These are phyloP conservation scores for Napeogenes inachia DNA, from an alignment of 2,888 invertebrate species.

Conservation along the genomic window DNA sequence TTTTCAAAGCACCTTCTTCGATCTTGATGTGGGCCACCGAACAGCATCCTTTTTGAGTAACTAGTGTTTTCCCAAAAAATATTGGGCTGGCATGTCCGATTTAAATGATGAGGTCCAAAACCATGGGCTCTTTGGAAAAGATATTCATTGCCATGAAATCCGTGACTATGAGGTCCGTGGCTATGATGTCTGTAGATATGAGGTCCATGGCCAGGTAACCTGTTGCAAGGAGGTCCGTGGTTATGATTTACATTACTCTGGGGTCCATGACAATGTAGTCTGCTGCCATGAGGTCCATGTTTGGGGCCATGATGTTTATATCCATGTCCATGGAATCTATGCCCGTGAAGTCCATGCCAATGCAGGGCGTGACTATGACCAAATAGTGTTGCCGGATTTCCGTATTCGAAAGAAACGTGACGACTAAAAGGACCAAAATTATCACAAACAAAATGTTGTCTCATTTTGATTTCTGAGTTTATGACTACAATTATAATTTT, in stretches of 20 bases:
- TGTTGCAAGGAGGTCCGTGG: slow-evolving; percentile 9
- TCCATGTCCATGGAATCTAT: slow-evolving; percentile 9
- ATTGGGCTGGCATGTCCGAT: neutral
- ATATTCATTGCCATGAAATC: slow-evolving; percentile 15
- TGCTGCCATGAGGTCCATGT: too few relatives aligned
- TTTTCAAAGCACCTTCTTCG: too few relatives aligned
- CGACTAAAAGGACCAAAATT: slow-evolving; percentile 6
- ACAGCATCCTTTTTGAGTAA: neutral
- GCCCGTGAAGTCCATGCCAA: slow-evolving; percentile 1
- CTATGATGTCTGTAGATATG: too few relatives aligned
- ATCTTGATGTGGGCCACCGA: neutral
- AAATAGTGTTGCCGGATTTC: neutral
- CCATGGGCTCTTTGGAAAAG: slow-evolving; percentile 17
- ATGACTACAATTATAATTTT: too few relatives aligned
- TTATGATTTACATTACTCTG: slow-evolving; percentile 11
- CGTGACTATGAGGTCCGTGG: slow-evolving; percentile 8
- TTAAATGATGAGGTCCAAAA: slow-evolving; percentile 16
- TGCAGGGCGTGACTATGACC: slow-evolving; percentile 2
- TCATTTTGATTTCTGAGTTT: too few relatives aligned
- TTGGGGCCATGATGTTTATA: too few relatives aligned
- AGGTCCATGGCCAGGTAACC: slow-evolving; percentile 6
- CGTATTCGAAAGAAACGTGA: slow-evolving; percentile 9
- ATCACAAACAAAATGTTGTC: neutral
- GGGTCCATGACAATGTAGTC: slow-evolving; percentile 16
- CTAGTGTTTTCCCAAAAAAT: slow-evolving; percentile 11